These are phyloP conservation scores for Aythya fuligula DNA, from an alignment of 2,797 vertebrate genomes.

Conservation along the genomic window DNA sequence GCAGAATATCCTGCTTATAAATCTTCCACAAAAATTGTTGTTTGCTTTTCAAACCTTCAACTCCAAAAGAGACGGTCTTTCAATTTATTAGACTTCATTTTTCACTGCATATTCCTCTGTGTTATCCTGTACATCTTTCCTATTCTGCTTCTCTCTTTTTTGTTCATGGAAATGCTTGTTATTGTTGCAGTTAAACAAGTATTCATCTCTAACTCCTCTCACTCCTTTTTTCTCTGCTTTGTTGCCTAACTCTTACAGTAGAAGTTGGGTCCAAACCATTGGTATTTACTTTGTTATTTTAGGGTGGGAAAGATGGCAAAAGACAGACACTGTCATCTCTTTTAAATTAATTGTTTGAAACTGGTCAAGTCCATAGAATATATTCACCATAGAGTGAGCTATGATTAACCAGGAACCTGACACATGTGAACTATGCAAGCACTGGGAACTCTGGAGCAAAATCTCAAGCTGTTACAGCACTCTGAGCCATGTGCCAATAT, in stretches of 20 bases:
- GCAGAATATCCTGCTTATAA: conserved; percentile 44
- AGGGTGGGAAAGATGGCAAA: not conserved
- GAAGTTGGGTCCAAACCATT: not conserved
- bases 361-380: not conserved
- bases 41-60: conserved; percentile 55
- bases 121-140: not conserved
- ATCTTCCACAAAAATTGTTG: conserved; percentile 52
- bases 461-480: not conserved
- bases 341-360: conserved; percentile 22
- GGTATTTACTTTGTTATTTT: not conserved
- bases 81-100: conserved; percentile 23
- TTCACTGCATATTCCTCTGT: not conserved
- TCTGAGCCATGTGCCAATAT: not conserved
- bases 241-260: not conserved
- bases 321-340: not conserved
- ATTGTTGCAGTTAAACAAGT: not conserved
- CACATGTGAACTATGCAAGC: conserved; percentile 29
- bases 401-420: conserved; percentile 43
- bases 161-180: not conserved
- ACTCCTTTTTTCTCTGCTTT: not conserved
- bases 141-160: not conserved
- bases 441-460: conserved; percentile 35
- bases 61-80: conserved; percentile 6
- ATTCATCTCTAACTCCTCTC: not conserved
- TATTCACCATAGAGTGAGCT: not conserved